Base-by-base conservation (phyloP, 2,888 invertebrate genomes). In the Parnassius mnemosyne region DNA sequence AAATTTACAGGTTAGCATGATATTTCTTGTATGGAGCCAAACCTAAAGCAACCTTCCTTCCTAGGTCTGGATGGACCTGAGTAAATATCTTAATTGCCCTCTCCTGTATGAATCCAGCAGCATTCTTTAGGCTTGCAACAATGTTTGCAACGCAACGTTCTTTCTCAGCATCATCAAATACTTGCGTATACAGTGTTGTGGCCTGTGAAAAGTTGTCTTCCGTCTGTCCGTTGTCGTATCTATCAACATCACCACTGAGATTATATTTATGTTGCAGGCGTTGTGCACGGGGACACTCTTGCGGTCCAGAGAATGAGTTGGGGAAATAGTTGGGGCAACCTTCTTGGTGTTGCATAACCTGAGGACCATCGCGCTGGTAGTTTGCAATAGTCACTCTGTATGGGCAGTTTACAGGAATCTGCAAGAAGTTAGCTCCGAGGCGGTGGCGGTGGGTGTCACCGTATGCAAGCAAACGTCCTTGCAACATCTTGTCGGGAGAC, bases 351-450 rank as follows among this genome's bases (percentile, higher is more conserved):
- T 94, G 86, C 11, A 94, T 92, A 51, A 93, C 91, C 92, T 95
- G 95, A 3, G 95, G 93, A 0, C 98, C 99, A 83, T 99, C 98
- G 49, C 99, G 94, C 85, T 98, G 97, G 79, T 97, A 98, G 83
- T 98, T 97, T 49, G 91, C 82, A 0, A 92, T 86, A 3, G 92
- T 86, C 3, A 94, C 93, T 68, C 94, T 91, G 90, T 94, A 98
- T 0, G 99, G 98, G 81, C 98, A 98, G 87, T 99, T 99, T 20
- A 99, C 98, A 0, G 98, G 97, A 51, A 99, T 93, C 84, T 98
- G 98, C 68, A 96, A 92, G 84, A 95, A 96, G 91, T 99, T 99
- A 1, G 97, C 93, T 9, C 99, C 99, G 71, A 99, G 90, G 95
- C 98, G 53, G 93, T 94, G 87, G 53, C 90, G 88, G 76, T 99